Conservation (phyloP, 2,797 vertebrate genomes). For the Lophotriccus pileatus region DNA sequence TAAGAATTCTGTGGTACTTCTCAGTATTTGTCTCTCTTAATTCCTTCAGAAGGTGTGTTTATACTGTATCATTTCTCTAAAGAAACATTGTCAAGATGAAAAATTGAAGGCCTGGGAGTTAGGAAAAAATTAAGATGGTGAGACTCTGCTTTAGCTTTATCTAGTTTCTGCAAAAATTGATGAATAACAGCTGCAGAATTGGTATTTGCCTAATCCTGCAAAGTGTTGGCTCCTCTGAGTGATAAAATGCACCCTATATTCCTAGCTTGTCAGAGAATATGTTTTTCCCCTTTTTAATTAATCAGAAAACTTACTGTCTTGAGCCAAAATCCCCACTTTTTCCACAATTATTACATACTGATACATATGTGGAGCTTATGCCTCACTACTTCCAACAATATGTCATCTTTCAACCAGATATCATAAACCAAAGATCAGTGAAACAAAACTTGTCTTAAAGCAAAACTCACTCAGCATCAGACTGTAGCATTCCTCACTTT, state of each 20-base stretch:
- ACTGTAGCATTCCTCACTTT: not conserved
- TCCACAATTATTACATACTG: not conserved
- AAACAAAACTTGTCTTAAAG: not conserved
- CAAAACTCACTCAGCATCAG: not conserved
- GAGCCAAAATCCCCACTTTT: not conserved
- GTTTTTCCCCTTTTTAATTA: not conserved
- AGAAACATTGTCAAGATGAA: conserved; percentile 55
- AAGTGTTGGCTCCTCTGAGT: not conserved
- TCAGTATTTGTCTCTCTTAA: conserved; percentile 3
- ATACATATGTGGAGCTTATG: not conserved
- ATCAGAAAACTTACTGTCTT: not conserved
- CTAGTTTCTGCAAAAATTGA: conserved; percentile 30
- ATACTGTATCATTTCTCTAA: conserved; percentile 36
- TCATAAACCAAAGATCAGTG: not conserved
- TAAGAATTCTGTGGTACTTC: not conserved
- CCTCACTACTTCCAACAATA: not conserved
- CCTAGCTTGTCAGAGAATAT: not conserved
- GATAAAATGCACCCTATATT: not conserved
- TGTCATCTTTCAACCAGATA: not conserved
- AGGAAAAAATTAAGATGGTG: not conserved
- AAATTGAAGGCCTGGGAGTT: conserved; percentile 16
- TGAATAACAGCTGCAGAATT: conserved; percentile 22
- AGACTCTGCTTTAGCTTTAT: conserved; percentile 9
- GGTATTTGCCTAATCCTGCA: conserved; percentile 31
- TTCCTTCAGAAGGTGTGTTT: conserved; percentile 43